Evolutionary conservation across 1,140 invertebrate genomes (phyloP), one percentile per base, ranked within the genome.

Genomic region (Danaus plexippus): DNA sequence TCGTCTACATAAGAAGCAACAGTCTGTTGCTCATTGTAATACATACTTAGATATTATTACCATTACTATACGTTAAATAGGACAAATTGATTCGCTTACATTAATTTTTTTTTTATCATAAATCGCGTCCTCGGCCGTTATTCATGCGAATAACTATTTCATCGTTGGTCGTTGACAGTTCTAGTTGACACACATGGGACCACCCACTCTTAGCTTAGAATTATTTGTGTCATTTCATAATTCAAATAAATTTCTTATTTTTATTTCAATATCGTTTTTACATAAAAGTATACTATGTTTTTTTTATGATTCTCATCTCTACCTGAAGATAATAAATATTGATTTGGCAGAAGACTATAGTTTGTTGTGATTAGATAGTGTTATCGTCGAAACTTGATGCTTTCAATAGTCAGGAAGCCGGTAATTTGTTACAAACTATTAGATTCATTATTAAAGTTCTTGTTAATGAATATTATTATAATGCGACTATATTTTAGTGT

Each of bases 11-110:
- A 70, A 80, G 71, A 59, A 72, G 59, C 64, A 69, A 71, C 72
- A 73, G 71, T 32, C 22, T 32, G 22, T 32, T 32, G 22, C 22
- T 32, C 22, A 32, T 32, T 32, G 22, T 32, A 6, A 32, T 32
- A 32, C 22, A 32, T 32, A 32, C 22, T 32, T 32, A 32, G 22
- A 32, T 32, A 63, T 80, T 78, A 75, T 74, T 64, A 68, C 68
- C 67, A 72, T 80, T 79, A 77, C 70, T 72, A 73, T 75, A 75
- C 63, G 52, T 43, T 50, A 79, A 70, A 52, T 80, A 63, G 78
- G 66, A 67, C 75, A 58, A 61, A 55, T 61, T 73, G 71, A 32
- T 32, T 32, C 22, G 22, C 22, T 32, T 32, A 32, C 22, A 32
- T 77, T 71, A 70, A 69, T 54, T 63, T 71, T 75, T 54, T 63